Evolutionary conservation across 2,888 invertebrate genomes (phyloP), one percentile per base, ranked within the genome.

Genomic region (Drosophila hamatofila): DNA sequence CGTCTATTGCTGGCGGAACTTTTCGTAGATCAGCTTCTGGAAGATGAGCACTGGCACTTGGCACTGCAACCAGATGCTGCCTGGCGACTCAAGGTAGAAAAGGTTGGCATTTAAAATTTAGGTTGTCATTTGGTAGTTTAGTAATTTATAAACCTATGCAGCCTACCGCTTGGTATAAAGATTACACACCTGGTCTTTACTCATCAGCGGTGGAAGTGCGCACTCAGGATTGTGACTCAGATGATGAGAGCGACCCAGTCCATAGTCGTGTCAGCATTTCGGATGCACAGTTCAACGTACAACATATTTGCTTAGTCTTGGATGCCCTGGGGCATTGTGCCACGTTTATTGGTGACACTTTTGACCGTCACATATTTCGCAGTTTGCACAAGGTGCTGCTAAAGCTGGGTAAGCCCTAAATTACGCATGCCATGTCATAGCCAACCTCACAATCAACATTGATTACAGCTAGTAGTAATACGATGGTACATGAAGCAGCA

Each of bases 271-370:
- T 92, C 0, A 90, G 74, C n/a, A 82, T 91, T 59, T 63, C 74
- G 49, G 92, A 92, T 77, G 95, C 95, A 2, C 95, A 95, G 84
- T 93, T 93, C 57, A 96, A 96, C 92, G 93, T 96, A 63, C 89
- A 95, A 39, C 94, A 95, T 80, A 93, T 94, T 48, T 96, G 96
- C 84, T 90, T 96, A 8, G 93, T 96, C 71, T 93, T 95, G 0
- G 96, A 97, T 91, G 96, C 96, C 2, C 91, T 97, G 21, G 96
- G 95, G 0, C 92, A 94, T 81, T 93, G 96, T 72, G 95, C 96
- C 0, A 67, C 83, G 7, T 92, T 93, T 16, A 92, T 96, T 27
- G 92, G 93, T 58, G 83, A 91, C 0, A 83, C 93, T 0, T 96
- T 94, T 90, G 94, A 95, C 73, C 93, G 93, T 2, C 95, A 94